Percentiles rank a stretch among this genome's conserved stretches.
Conservation (phyloP, 2,113 vertebrate genomes). For the Myotis brandtii region DNA sequence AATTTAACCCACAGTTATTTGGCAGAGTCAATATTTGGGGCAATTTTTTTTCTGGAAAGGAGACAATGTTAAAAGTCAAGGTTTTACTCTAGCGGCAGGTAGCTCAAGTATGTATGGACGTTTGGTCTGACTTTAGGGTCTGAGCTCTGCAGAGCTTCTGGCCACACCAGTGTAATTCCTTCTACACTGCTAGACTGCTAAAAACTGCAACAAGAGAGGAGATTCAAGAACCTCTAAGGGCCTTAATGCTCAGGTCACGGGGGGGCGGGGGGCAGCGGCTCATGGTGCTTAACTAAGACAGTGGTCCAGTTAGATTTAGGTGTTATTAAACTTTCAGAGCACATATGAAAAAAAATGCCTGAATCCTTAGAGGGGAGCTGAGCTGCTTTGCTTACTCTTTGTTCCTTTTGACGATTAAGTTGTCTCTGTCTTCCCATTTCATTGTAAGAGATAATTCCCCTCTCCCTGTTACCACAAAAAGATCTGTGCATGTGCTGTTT, state of each 20-base stretch:
- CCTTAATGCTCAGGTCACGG: not conserved
- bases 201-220: not conserved
- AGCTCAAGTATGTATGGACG: not conserved
- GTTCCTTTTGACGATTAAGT: conserved; percentile 41
- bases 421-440: conserved; percentile 37
- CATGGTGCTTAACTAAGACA: not conserved
- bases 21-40: not conserved
- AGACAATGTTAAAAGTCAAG: not conserved
- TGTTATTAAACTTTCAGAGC: not conserved
- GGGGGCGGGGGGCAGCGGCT: not conserved
- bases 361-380: not conserved
- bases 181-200: not conserved
- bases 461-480: conserved; percentile 24
- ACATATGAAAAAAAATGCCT: not conserved
- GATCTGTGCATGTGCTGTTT: conserved; percentile 69
- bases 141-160: not conserved
- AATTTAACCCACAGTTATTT: not conserved
- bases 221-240: not conserved
- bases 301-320: not conserved
- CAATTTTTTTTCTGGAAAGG: not conserved
- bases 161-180: not conserved
- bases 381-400: not conserved
- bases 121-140: not conserved
- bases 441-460: conserved; percentile 55
- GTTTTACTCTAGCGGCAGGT: not conserved